Conservation (phyloP, 2,797 vertebrate genomes). For the Phrynocephalus forsythii region DNA sequence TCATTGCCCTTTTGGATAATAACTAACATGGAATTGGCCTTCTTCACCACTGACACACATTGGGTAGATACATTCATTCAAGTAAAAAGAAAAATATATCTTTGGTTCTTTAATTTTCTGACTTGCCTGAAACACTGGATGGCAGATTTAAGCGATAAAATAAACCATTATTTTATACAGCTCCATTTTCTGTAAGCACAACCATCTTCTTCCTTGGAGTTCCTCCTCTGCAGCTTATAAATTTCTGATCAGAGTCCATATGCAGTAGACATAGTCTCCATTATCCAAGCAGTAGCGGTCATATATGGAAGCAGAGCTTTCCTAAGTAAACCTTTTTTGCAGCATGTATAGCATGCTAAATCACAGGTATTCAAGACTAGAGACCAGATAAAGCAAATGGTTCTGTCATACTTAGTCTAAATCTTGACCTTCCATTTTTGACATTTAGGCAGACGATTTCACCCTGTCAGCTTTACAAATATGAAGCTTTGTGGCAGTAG, state of each 20-base stretch:
- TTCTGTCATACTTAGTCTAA: not conserved
- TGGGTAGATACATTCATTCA: not conserved
- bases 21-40: too few relatives aligned
- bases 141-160: too few relatives aligned
- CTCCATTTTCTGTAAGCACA: not conserved
- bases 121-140: not conserved
- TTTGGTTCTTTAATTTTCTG: not conserved
- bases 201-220: not conserved
- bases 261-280: not conserved
- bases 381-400: not conserved
- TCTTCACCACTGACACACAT: too few relatives aligned
- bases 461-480: constrained; percentile 11
- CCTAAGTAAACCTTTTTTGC: not conserved
- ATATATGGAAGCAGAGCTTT: not conserved
- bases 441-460: not conserved
- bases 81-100: not conserved
- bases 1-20: too few relatives aligned
- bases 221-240: not conserved
- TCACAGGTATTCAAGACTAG: not conserved
- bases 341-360: not conserved
- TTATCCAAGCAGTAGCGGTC: not conserved
- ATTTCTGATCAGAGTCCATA: not conserved
- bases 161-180: not conserved
- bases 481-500: not conserved
- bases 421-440: not conserved